Percentiles rank a stretch among this genome's conserved stretches.
Evolutionary conservation across 2,888 invertebrate genomes (phyloP).

Genomic region (Neocrepidodera transversa): DNA sequence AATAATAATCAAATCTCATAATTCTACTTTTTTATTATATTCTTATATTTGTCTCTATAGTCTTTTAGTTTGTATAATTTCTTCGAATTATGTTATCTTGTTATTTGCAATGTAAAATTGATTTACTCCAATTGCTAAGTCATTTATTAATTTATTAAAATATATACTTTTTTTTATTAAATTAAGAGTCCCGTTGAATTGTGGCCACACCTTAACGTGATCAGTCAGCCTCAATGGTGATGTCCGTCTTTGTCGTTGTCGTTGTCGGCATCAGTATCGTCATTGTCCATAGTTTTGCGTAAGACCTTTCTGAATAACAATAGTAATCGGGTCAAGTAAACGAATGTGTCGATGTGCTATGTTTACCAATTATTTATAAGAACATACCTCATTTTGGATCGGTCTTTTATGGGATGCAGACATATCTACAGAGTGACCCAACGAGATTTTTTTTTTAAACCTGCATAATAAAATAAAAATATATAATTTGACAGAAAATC

Average conservation of each 20-base stretch:
- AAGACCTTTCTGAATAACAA: constrained; percentile 49
- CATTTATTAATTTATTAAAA: too few relatives aligned
- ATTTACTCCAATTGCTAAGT: too few relatives aligned
- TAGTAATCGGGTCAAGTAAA: constrained; percentile 53
- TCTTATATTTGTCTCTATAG: too few relatives aligned
- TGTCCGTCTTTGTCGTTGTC: not conserved
- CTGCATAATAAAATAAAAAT: too few relatives aligned
- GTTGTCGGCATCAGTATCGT: constrained; percentile 8
- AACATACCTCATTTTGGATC: not conserved
- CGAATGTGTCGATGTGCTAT: constrained; percentile 43
- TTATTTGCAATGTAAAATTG: too few relatives aligned
- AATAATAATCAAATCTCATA: too few relatives aligned
- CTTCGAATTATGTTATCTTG: too few relatives aligned
- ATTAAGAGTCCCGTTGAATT: not conserved
- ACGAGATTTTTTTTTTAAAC: too few relatives aligned
- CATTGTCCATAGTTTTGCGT: constrained; percentile 46
- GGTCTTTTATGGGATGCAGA: constrained; percentile 13
- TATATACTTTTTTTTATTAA: too few relatives aligned
- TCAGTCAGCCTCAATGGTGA: not conserved
- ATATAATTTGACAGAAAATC: too few relatives aligned
- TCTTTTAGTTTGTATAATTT: too few relatives aligned
- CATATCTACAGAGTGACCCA: not conserved
- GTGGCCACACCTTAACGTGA: not conserved
- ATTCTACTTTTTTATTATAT: too few relatives aligned
- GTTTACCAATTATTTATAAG: constrained; percentile 43